Evolutionary conservation across 2,113 vertebrate species (phyloP).

Genomic region (Charina bottae): DNA sequence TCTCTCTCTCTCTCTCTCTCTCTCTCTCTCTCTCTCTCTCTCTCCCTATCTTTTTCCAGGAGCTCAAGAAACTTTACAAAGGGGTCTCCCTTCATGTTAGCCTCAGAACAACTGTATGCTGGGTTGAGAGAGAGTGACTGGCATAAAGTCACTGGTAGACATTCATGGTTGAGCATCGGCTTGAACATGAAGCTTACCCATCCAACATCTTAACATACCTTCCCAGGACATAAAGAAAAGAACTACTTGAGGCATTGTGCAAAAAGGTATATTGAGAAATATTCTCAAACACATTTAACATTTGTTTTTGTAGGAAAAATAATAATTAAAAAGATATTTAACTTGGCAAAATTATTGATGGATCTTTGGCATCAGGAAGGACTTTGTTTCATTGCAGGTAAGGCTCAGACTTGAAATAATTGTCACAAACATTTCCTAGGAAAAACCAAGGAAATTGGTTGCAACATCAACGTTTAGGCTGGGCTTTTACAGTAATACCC

Average conservation of each 20-base stretch:
- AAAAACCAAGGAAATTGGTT: not conserved
- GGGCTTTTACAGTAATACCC: not conserved
- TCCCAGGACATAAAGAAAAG: not conserved
- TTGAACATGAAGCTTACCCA: not conserved
- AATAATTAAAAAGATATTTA: not conserved
- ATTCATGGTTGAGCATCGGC: not conserved
- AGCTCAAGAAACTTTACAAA: too few relatives aligned
- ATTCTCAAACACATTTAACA: not conserved
- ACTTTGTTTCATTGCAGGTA: not conserved
- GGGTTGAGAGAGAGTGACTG: not conserved
- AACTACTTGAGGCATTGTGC: not conserved
- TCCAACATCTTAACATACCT: not conserved
- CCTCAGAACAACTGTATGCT: not conserved
- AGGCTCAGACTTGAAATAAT: not conserved
- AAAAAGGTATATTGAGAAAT: not conserved
- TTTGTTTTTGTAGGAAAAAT: not conserved
- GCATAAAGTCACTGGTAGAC: not conserved
- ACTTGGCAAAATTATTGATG: not conserved
- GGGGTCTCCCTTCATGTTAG: not conserved
- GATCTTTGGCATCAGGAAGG: not conserved
- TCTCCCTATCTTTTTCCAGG: too few relatives aligned
- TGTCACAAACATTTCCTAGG: not conserved
- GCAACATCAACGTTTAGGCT: not conserved
- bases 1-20: not conserved
- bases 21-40: too few relatives aligned